Evolutionary conservation across 2,797 vertebrate genomes (phyloP).

Genomic region (Amazona ochrocephala): DNA sequence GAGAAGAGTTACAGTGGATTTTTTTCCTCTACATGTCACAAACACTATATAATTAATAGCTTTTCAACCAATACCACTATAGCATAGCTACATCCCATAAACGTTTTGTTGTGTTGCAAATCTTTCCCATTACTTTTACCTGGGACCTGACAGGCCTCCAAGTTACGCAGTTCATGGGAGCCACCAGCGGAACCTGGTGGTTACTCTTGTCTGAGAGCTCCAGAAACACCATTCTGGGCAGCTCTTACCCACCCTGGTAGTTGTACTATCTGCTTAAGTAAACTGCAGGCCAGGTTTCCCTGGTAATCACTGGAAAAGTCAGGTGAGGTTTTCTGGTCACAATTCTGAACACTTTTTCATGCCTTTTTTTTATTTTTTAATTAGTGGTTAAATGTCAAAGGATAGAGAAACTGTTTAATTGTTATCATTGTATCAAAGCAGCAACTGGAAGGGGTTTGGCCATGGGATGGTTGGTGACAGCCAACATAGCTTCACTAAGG

Average conservation of each 20-base stretch:
- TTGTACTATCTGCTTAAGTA: neutral
- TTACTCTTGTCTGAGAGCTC: neutral
- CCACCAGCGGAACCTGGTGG: neutral
- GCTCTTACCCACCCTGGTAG: neutral
- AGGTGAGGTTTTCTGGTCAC: neutral
- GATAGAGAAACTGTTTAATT: neutral
- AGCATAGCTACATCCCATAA: neutral
- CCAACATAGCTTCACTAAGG: neutral
- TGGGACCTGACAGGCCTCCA: neutral
- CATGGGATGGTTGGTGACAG: neutral
- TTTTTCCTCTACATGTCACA: neutral
- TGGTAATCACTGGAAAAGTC: neutral
- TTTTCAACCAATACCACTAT: neutral
- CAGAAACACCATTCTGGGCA: neutral
- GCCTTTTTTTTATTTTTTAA: neutral
- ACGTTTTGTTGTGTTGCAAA: neutral
- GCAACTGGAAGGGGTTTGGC: neutral
- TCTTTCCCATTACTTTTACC: neutral
- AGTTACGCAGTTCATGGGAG: accelerated
- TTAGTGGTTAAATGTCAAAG: neutral
- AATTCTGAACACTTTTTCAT: neutral
- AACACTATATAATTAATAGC: neutral
- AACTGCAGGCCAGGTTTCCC: neutral
- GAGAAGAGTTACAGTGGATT: neutral
- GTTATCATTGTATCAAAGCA: neutral